Percentiles rank a stretch among this genome's conserved stretches.
Conservation (phyloP, 2,113 vertebrate genomes). For the Rana temporaria region DNA sequence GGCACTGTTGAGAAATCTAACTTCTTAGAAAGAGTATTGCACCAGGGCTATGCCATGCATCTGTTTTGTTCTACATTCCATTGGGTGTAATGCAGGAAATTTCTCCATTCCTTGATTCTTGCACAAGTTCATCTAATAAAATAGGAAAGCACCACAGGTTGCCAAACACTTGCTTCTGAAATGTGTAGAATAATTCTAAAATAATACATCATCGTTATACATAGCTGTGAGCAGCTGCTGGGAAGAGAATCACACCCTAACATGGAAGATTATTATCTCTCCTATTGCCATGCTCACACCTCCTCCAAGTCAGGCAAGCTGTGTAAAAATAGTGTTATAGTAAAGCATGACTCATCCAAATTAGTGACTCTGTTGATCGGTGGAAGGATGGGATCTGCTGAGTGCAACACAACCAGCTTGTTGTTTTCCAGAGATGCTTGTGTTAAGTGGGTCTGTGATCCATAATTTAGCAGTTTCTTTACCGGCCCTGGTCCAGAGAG, state of each 20-base stretch:
- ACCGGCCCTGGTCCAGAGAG: slow-evolving; percentile 22
- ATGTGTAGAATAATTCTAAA: slow-evolving; percentile 15
- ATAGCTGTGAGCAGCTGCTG: slow-evolving; percentile 3
- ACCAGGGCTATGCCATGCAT: background rate
- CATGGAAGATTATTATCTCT: slow-evolving; percentile 20
- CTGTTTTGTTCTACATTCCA: background rate
- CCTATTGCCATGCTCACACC: slow-evolving; percentile 24
- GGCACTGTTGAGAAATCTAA: no score
- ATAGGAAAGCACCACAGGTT: background rate
- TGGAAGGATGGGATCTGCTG: slow-evolving; percentile 39
- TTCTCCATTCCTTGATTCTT: slow-evolving; percentile 1
- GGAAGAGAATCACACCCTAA: slow-evolving; percentile 41
- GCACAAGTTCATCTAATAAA: slow-evolving; percentile 5
- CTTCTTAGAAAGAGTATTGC: no score
- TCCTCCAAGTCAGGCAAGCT: slow-evolving; percentile 24
- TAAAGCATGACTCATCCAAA: slow-evolving; percentile 54
- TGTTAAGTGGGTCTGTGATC: slow-evolving; percentile 51
- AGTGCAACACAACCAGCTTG: slow-evolving; percentile 26
- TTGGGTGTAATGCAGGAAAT: slow-evolving; percentile 23
- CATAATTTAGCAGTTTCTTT: slow-evolving; percentile 53
- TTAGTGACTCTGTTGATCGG: slow-evolving; percentile 27
- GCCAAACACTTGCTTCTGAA: slow-evolving; percentile 4
- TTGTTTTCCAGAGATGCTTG: slow-evolving; percentile 49
- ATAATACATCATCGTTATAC: slow-evolving; percentile 21
- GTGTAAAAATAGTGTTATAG: slow-evolving; percentile 39